Evolutionary conservation across 2,113 vertebrate genomes (phyloP).

Genomic region (Symphodus melops): DNA sequence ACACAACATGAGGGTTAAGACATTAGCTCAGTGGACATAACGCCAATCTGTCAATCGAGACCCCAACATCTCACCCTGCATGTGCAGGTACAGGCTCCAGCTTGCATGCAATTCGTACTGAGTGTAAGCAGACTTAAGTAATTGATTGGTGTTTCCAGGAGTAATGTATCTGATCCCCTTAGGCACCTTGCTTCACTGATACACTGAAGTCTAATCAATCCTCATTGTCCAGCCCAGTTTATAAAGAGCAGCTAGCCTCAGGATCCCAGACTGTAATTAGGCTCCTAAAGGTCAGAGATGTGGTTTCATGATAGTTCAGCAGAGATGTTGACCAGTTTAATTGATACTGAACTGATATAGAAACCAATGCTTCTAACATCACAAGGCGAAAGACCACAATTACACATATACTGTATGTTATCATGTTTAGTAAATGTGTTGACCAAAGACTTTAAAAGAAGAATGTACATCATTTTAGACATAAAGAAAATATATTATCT

Average conservation of each 20-base stretch:
- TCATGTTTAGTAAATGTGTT: too few species aligned
- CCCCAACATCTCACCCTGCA: not conserved
- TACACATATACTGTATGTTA: too few species aligned
- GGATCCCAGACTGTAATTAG: slow-evolving; percentile 31
- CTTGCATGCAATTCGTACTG: not conserved
- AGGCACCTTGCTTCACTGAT: slow-evolving; percentile 30
- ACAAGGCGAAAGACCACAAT: too few species aligned
- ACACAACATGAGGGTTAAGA: too few species aligned
- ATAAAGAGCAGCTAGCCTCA: slow-evolving; percentile 24
- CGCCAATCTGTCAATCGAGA: not conserved
- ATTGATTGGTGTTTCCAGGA: slow-evolving; percentile 39
- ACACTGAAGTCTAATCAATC: slow-evolving; percentile 48
- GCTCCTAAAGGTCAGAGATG: slow-evolving; percentile 29
- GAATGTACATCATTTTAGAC: too few species aligned
- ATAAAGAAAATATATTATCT: too few species aligned
- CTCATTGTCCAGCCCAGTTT: slow-evolving; percentile 41
- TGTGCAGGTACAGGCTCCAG: not conserved
- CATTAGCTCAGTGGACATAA: not conserved
- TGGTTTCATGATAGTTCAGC: slow-evolving; percentile 1
- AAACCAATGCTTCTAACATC: not conserved
- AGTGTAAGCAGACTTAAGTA: slow-evolving; percentile 22
- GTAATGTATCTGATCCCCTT: slow-evolving; percentile 41
- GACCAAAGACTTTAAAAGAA: too few species aligned
- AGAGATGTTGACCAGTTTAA: not conserved
- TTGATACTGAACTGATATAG: not conserved